These are phyloP conservation scores for Caenorhabditis sp. DNA, from an alignment of 2,888 invertebrate species.

Conservation along the genomic window DNA sequence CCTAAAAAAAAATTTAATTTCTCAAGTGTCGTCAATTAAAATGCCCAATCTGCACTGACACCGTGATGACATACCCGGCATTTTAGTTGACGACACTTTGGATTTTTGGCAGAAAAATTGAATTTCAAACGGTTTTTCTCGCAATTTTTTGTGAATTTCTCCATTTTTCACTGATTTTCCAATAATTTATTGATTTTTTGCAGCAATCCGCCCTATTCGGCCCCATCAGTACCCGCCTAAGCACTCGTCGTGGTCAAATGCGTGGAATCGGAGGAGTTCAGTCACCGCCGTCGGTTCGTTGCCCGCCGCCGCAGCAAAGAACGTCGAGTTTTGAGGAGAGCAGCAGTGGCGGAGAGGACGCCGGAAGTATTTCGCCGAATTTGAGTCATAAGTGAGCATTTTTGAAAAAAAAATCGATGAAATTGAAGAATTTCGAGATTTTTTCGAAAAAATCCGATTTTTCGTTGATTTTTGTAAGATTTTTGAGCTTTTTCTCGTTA, in stretches of 20 bases:
- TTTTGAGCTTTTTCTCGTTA: too few species aligned
- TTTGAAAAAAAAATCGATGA: not conserved
- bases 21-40: constrained; percentile 23
- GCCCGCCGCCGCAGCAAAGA: constrained; percentile 8
- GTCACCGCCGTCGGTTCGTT: constrained; percentile 28
- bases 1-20: not conserved
- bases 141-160: not conserved
- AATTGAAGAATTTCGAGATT: not conserved
- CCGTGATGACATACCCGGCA: constrained; percentile 8
- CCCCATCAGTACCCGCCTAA: constrained; percentile 41
- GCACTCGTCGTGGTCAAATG: constrained; percentile 43
- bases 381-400: constrained; percentile 51
- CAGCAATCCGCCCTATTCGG: constrained; percentile 64
- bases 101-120: not conserved
- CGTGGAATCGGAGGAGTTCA: constrained; percentile 44
- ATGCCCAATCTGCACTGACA: constrained; percentile 3
- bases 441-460: not conserved
- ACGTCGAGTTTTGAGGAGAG: constrained; percentile 47
- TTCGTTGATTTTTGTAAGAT: too few species aligned
- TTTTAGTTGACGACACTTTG: constrained; percentile 3
- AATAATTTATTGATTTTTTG: constrained; percentile 3
- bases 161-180: not conserved
- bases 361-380: constrained; percentile 52
- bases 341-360: constrained; percentile 45
- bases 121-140: not conserved